Percentiles rank a stretch among this genome's conserved stretches.
phyloP scores from a whole-genome alignment of 1,140 invertebrate species.

The Drosophila sulfurigaster region DNA sequence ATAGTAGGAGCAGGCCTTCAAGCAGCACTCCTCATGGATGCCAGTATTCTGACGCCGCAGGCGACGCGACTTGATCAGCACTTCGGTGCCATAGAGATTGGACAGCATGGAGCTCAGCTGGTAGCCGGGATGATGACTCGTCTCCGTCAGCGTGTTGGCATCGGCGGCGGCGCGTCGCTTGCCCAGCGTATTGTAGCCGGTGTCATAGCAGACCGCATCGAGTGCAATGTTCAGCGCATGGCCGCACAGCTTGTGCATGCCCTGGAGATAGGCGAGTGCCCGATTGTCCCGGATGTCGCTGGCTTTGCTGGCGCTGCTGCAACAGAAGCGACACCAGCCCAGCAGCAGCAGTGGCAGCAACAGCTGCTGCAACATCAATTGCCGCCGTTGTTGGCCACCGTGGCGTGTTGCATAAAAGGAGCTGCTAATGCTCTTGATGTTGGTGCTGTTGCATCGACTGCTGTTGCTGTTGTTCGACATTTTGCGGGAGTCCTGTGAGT shows the following conservation, averaged over 20 bases:
- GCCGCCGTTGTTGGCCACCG: constrained; percentile 13
- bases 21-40: constrained; percentile 69
- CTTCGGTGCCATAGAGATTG: constrained; percentile 55
- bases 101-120: constrained; percentile 55
- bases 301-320: background rate
- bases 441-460: background rate
- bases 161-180: constrained; percentile 18
- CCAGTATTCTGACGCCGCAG: constrained; percentile 51
- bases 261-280: constrained; percentile 8
- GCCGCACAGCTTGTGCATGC: constrained; percentile 70
- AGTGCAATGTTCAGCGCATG: constrained; percentile 58
- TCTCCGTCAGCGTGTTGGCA: background rate
- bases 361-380: constrained; percentile 18
- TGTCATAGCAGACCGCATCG: constrained; percentile 55
- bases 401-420: constrained; percentile 30
- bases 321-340: constrained; percentile 13
- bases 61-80: constrained; percentile 64
- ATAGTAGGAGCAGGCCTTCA: constrained; percentile 54
- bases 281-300: background rate
- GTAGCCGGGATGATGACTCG: constrained; percentile 9
- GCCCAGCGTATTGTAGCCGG: constrained; percentile 56
- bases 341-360: constrained; percentile 35
- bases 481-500: constrained; percentile 32
- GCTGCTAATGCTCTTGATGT: constrained; percentile 3
- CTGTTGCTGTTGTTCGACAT: constrained; percentile 41